These are phyloP conservation scores for Emys orbicularis DNA, from an alignment of 2,797 vertebrate genomes.

Conservation along the genomic window DNA sequence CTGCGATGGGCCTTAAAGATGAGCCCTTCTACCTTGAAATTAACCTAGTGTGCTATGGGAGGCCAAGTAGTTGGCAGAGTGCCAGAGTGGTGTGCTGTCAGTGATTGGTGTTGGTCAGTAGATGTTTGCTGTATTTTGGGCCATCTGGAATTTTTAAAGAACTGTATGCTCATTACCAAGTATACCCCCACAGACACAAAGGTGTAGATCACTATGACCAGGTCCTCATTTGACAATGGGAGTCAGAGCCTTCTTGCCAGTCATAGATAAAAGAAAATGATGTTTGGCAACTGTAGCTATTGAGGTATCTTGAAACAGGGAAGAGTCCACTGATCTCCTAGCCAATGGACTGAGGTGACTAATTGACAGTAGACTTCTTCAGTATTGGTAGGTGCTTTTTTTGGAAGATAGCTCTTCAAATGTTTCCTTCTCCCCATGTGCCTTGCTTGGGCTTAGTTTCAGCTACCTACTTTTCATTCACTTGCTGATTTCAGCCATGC, in stretches of 20 bases:
- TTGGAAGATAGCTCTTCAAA: background rate
- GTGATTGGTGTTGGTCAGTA: background rate
- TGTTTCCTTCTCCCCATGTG: background rate
- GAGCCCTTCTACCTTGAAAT: background rate
- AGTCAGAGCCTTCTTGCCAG: background rate
- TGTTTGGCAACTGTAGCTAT: background rate
- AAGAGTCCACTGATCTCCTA: background rate
- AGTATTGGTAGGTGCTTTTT: background rate
- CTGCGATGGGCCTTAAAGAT: background rate
- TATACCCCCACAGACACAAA: background rate
- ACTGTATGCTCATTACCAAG: background rate
- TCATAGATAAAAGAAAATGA: background rate
- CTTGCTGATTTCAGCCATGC: accelerated
- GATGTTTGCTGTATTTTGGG: background rate
- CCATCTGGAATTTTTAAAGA: background rate
- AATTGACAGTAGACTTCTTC: background rate
- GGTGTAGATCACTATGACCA: background rate
- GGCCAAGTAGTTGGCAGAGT: background rate
- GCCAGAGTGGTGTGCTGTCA: background rate
- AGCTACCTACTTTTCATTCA: background rate
- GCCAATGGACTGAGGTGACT: background rate
- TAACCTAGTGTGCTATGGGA: background rate
- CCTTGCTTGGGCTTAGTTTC: background rate
- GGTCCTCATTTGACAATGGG: background rate
- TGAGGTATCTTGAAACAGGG: background rate